Percentiles rank a stretch among this genome's conserved stretches.
phyloP scores from a whole-genome alignment of 2,113 vertebrate species.

The Tinamus guttatus region DNA sequence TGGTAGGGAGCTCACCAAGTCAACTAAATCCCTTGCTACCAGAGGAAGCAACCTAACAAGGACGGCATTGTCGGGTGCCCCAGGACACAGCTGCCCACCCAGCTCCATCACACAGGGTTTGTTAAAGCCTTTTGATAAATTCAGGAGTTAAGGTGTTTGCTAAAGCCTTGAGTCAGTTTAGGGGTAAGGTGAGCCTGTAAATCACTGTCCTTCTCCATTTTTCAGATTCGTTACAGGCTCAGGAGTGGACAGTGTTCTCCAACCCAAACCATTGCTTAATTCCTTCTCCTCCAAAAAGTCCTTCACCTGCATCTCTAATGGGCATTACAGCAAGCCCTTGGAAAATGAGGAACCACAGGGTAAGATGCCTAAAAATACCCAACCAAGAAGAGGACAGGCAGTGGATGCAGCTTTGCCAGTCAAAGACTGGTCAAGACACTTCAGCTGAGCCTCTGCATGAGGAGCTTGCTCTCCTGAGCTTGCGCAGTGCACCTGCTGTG shows the following conservation, averaged over 20 bases:
- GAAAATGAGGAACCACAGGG: slow-evolving; percentile 43
- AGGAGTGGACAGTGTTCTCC: background rate
- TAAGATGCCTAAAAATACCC: slow-evolving; percentile 66
- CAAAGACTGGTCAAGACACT: background rate
- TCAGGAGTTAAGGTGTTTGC: no score
- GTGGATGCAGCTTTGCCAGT: background rate
- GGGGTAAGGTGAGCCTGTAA: background rate
- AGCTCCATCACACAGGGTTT: background rate
- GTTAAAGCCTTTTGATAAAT: background rate
- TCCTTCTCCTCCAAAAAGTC: slow-evolving; percentile 71
- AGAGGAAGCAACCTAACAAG: background rate
- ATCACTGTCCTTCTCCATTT: background rate
- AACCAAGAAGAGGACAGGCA: slow-evolving; percentile 37
- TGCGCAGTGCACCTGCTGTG: background rate
- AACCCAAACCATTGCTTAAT: background rate
- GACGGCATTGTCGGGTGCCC: fast-evolving
- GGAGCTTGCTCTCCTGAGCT: background rate
- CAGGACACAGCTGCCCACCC: background rate
- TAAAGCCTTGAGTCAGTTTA: background rate
- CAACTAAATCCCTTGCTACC: fast-evolving
- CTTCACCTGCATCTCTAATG: slow-evolving; percentile 68
- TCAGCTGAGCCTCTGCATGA: background rate
- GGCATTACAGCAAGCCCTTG: background rate
- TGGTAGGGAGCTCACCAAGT: background rate
- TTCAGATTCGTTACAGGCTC: slow-evolving; percentile 39